A percentile compares a stretch with the other conserved stretches of the same genome.
phyloP scores from a whole-genome alignment of 2,888 invertebrate species.

The Andrena bucephala region DNA sequence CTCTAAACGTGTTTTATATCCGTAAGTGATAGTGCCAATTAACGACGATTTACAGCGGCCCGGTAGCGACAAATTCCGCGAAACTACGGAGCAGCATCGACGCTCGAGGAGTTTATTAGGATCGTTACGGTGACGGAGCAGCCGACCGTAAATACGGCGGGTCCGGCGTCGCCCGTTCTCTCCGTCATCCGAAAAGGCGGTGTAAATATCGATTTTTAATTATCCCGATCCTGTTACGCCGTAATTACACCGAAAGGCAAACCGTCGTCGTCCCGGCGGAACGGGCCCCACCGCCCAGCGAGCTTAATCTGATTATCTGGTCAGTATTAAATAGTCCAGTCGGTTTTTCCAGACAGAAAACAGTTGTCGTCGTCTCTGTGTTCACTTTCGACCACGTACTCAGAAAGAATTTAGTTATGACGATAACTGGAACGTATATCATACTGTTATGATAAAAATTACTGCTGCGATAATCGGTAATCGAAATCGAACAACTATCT shows the following conservation, averaged over 20 bases:
- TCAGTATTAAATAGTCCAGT: constrained; percentile 4
- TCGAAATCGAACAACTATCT: neutral
- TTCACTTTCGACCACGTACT: neutral
- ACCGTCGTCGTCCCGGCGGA: constrained; percentile 27
- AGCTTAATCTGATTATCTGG: constrained; percentile 37
- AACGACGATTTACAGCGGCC: constrained; percentile 27
- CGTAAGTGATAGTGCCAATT: constrained; percentile 44
- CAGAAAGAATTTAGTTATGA: no score
- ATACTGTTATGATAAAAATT: no score
- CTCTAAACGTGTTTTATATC: constrained; percentile 27
- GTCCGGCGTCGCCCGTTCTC: constrained; percentile 1
- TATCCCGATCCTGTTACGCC: constrained; percentile 46
- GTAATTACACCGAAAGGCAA: constrained; percentile 28
- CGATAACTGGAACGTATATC: no score
- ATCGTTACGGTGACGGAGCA: constrained; percentile 47
- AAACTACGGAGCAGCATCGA: constrained; percentile 4
- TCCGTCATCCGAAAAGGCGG: constrained; percentile 20
- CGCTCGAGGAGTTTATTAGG: constrained; percentile 47
- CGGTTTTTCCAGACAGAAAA: neutral
- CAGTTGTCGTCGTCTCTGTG: neutral
- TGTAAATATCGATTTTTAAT: constrained; percentile 55
- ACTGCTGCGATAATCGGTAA: no score
- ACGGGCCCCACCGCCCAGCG: constrained; percentile 4
- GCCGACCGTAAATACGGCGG: constrained; percentile 35
- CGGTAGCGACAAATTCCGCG: constrained; percentile 30